These are phyloP conservation scores for Callipepla squamata DNA, from an alignment of 2,113 vertebrate genomes.

Conservation along the genomic window DNA sequence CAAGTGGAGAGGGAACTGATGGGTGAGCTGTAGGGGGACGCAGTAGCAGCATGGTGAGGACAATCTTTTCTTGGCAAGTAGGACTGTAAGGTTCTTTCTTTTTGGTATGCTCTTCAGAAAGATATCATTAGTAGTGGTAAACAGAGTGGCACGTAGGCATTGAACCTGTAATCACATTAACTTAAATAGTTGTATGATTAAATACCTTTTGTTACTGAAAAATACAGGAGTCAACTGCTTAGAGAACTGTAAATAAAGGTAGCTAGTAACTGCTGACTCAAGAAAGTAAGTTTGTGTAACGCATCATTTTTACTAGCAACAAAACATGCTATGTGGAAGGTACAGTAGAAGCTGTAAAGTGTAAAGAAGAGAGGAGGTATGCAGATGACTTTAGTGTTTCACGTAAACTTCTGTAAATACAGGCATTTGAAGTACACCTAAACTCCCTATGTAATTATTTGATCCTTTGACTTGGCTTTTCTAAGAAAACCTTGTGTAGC, in stretches of 20 bases:
- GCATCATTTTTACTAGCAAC: not conserved
- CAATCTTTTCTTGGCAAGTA: not conserved
- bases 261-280: not conserved
- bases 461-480: not conserved
- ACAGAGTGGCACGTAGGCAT: not conserved
- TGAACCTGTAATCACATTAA: not conserved
- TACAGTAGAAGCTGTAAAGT: not conserved
- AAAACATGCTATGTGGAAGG: not conserved
- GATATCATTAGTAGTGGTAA: not conserved
- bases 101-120: not conserved
- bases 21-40: accelerated
- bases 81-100: not conserved
- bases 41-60: constrained; percentile 1
- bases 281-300: not conserved
- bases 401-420: not conserved
- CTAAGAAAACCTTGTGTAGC: not conserved
- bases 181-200: not conserved
- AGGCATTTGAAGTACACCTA: not conserved
- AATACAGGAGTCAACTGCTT: accelerated
- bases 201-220: not conserved
- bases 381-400: not conserved
- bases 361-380: not conserved
- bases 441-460: not conserved
- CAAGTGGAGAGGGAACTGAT: not conserved
- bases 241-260: not conserved